phyloP scores from a whole-genome alignment of 2,888 invertebrate genomes.

The Macropis europaea region DNA sequence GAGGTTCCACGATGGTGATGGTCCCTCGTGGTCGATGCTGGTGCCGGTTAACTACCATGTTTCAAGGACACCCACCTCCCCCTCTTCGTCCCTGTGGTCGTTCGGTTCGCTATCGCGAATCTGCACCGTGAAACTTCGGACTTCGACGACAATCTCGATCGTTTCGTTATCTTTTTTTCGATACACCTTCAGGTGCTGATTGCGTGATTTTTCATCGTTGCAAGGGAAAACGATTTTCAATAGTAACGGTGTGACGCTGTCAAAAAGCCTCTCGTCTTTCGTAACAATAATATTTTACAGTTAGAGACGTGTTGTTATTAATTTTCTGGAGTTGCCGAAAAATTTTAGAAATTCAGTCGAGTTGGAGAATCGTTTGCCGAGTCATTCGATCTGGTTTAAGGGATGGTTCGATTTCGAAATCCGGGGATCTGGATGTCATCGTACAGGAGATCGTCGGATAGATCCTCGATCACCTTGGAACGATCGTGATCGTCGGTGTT shows the following conservation, averaged over 20 bases:
- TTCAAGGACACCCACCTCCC: constrained; percentile 72
- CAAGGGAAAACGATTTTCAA: no score
- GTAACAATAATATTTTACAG: no score
- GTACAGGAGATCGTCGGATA: not conserved
- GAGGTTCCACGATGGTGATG: constrained; percentile 62
- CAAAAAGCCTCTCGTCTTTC: no score
- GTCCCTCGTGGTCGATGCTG: constrained; percentile 61
- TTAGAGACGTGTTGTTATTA: no score
- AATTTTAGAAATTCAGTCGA: no score
- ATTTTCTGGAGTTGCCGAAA: no score
- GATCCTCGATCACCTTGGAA: constrained; percentile 42
- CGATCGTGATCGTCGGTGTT: constrained; percentile 34
- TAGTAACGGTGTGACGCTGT: no score
- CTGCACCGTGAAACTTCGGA: constrained; percentile 51
- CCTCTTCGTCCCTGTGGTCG: constrained; percentile 42
- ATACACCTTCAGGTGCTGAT: constrained; percentile 31
- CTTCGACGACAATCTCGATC: constrained; percentile 28
- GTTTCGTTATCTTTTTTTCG: not conserved
- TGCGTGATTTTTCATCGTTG: constrained; percentile 37
- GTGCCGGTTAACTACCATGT: constrained; percentile 70
- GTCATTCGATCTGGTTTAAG: no score
- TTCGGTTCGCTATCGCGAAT: constrained; percentile 58
- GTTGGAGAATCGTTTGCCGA: no score
- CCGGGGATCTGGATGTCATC: no score
- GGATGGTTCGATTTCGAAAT: no score